These are phyloP conservation scores for Chloropsis cyanopogon DNA, from an alignment of 2,113 vertebrate species.

Conservation along the genomic window DNA sequence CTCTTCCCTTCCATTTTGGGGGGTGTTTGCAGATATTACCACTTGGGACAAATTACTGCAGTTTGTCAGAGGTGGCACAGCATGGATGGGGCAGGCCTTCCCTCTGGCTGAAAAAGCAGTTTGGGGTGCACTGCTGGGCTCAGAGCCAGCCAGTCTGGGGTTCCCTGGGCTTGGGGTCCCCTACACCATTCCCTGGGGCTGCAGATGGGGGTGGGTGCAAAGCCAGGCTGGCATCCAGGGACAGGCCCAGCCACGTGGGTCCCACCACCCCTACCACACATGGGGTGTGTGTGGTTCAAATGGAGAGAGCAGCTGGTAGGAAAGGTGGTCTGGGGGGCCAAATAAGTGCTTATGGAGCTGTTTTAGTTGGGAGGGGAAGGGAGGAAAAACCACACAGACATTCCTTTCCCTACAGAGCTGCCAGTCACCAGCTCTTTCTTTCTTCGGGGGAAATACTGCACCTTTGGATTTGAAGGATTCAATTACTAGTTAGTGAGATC, in stretches of 20 bases:
- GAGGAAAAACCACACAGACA: neutral
- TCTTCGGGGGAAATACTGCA: neutral
- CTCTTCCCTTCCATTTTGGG: neutral
- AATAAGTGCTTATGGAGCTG: neutral
- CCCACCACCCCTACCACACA: neutral
- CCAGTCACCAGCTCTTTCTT: neutral
- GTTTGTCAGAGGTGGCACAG: rapidly evolving
- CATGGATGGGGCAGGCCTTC: neutral
- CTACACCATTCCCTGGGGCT: rapidly evolving
- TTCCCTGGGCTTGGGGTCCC: neutral
- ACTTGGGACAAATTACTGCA: neutral
- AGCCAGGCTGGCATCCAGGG: neutral
- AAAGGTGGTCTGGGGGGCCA: neutral
- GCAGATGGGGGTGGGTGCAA: neutral
- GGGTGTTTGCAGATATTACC: neutral
- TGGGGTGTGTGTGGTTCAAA: neutral
- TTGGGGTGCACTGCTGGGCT: neutral
- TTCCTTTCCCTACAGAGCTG: neutral
- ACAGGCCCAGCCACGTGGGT: neutral
- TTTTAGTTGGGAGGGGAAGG: neutral
- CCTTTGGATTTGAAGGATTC: neutral
- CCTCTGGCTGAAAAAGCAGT: neutral
- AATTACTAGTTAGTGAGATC: neutral
- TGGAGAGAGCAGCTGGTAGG: neutral
- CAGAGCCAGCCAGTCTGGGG: neutral